Evolutionary conservation across 2,888 invertebrate species (phyloP).

Genomic region (Willowsia nigromaculata): DNA sequence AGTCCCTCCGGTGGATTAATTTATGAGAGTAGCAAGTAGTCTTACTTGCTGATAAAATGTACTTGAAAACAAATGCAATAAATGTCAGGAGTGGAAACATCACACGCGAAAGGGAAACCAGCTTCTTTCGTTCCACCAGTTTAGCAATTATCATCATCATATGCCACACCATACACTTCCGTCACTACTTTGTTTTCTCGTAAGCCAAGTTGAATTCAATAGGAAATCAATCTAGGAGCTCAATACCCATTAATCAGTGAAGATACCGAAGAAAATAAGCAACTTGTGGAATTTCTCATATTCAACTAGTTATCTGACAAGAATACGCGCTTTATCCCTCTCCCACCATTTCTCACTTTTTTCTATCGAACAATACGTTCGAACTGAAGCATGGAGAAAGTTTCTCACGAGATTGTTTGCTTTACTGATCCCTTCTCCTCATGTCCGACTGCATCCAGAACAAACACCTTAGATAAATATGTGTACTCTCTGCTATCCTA

Average conservation of each 20-base stretch:
- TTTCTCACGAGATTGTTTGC: not conserved
- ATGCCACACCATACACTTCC: not conserved
- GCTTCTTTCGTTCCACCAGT: not conserved
- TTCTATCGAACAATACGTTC: not conserved
- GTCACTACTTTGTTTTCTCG: not conserved
- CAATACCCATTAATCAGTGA: conserved; percentile 42
- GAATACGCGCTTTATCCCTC: not conserved
- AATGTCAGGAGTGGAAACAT: not conserved
- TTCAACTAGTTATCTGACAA: conserved; percentile 41
- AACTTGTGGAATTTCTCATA: conserved; percentile 40
- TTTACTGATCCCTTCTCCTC: not conserved
- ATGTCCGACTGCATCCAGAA: not conserved
- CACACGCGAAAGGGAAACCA: no score
- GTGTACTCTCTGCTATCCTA: not conserved
- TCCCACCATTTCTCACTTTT: not conserved
- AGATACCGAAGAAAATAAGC: conserved; percentile 24
- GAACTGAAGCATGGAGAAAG: not conserved
- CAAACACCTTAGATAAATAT: not conserved
- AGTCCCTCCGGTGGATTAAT: not conserved
- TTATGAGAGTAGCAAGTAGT: not conserved
- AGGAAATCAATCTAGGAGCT: conserved; percentile 28
- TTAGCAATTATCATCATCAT: not conserved
- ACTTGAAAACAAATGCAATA: not conserved
- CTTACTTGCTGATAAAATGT: not conserved
- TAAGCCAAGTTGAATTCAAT: conserved; percentile 11